Base-by-base conservation (phyloP, 2,113 vertebrate species). In the Ptilorrhoa leucosticta region DNA sequence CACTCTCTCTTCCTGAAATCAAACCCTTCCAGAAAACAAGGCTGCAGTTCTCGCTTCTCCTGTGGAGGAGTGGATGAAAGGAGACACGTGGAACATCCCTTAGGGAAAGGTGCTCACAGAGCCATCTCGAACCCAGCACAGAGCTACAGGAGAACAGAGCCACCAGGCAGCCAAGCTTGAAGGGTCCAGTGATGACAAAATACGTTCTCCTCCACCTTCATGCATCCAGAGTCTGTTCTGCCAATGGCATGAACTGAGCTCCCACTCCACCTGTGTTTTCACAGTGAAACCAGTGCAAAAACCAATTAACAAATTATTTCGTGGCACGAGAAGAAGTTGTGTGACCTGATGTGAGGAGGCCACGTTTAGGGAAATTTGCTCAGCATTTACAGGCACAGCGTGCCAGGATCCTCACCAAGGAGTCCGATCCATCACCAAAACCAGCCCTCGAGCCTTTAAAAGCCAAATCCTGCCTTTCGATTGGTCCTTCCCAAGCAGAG, bases 341-440 rank as follows among this genome's bases (percentile, higher is more conserved):
- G 35, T 54, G 82, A 54, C 47, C 54, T 72, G 33, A 70, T 50
- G 30, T 3, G n/a, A 78, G 6, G 8, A 77, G 39, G 57, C 23
- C 66, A 58, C 5, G 0, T 45, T 63, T 31, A 58, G 21, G 21
- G 39, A 57, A 54, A 69, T 51, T 4, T 48, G 28, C 35, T 66
- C 56, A n/a, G 22, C 9, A 7, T 23, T 47, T 10, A 50, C 4
- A 39, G 63, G 50, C 30, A 42, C 53, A 51, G 17, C 0, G 0
- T 16, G 61, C n/a, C 7, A 6, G 30, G 51, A 39, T 57, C 63
- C 45, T 50, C 30, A 57, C 15, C 1, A 2, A 6, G 7, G 70
- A 50, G 19, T 31, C 30, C 19, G n/a, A 48, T 0, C 1, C 5
- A 26, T 20, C 2, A 7, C 40, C 63, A 84, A 39, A 86, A 65